A percentile compares a stretch with the other conserved stretches of the same genome.
phyloP scores from a whole-genome alignment of 35 echinoderm and acorn worm genomes.

The Stichopus chloronotus region DNA sequence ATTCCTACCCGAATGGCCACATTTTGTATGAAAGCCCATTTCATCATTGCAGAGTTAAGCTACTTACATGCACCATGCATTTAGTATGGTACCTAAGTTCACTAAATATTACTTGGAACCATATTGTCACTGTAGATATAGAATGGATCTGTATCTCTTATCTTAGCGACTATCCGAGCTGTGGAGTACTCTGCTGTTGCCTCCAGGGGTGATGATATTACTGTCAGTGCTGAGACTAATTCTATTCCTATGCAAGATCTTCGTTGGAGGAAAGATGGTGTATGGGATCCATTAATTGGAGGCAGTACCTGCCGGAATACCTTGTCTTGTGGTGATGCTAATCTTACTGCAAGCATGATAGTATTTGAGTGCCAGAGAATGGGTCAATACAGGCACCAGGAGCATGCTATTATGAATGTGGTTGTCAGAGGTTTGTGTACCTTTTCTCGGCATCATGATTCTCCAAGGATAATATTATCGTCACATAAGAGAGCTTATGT shows the following conservation, averaged over 20 bases:
- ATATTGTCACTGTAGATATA: no score
- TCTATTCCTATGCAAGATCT: background rate
- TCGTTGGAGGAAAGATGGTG: slow-evolving; percentile 10
- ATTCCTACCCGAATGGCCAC: no score
- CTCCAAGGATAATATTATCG: no score
- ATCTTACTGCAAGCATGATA: no score
- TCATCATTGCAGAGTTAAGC: no score
- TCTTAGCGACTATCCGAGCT: background rate
- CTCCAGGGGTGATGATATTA: background rate
- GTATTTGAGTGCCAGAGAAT: background rate
- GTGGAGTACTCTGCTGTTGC: background rate
- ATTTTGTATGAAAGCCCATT: no score
- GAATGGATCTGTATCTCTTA: background rate
- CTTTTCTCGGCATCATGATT: background rate
- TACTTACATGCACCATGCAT: no score
- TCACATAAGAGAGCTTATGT: no score
- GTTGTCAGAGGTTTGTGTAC: slow-evolving; percentile 1
- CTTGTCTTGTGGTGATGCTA: background rate
- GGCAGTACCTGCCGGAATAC: background rate
- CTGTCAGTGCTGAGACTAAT: background rate
- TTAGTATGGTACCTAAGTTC: no score
- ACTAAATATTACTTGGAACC: no score
- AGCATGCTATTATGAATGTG: slow-evolving; percentile 1
- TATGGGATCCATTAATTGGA: background rate
- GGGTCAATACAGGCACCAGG: background rate